Evolutionary conservation across 2,797 vertebrate genomes (phyloP), one percentile per base, ranked within the genome.

Genomic region (Lutjanus argentimaculatus): DNA sequence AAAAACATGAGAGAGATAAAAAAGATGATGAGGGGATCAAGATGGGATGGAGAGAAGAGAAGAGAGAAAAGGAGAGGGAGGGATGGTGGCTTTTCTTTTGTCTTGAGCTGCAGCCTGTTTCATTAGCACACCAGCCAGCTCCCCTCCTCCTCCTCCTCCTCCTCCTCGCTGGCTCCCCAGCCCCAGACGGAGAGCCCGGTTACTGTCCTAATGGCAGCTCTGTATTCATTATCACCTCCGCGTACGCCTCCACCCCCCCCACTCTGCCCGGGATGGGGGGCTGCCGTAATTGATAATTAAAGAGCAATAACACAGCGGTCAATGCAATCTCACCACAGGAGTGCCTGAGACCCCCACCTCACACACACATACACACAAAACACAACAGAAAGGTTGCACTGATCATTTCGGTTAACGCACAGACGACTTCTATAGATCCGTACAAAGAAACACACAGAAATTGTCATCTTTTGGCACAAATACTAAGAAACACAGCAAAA

Each of bases 251-350:
- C 92, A 52, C n/a, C 83, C 82, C 85, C 89, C 89, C 64, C 79
- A 83, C 86, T 85, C 90, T 66, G 80, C 85, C 73, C 58, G 73
- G 77, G 90, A 89, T 72, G 87, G 89, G 91, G 90, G 88, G 85
- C 86, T 85, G 86, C 91, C 30, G 85, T 96, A 96, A 96, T 96
- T 96, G 95, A 96, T 96, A 96, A 96, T 96, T 96, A 96, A 96
- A 95, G 93, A 94, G 92, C 95, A 96, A 95, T 95, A 96, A 95
- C 95, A 94, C 95, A 95, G 94, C 94, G 94, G 95, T 94, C 95
- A 94, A 93, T 93, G 94, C 93, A 94, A 93, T 95, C 93, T 93
- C 94, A 83, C 95, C 79, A 46, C 92, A 92, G 94, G 95, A 94
- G 93, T 10, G 81, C 87, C 75, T 75, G 80, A 90, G 82, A 89